phyloP scores from a whole-genome alignment of 2,797 vertebrate species.

The Mormyrops attenuatus region DNA sequence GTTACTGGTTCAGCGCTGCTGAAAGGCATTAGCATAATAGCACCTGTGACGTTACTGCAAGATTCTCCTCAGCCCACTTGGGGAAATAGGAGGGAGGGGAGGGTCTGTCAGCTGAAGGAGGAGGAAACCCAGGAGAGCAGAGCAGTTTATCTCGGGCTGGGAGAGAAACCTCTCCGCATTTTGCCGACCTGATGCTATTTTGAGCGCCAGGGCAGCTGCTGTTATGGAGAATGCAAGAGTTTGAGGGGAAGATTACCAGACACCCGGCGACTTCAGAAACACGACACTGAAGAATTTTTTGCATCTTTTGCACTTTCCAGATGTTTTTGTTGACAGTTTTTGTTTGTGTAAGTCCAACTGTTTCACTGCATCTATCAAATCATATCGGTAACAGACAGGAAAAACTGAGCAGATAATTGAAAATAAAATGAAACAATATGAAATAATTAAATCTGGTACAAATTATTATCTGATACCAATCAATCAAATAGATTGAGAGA shows the following conservation, averaged over 20 bases:
- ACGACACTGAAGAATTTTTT: not conserved
- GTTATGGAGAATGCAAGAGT: not conserved
- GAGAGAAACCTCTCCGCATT: not conserved
- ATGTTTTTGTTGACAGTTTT: not conserved
- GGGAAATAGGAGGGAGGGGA: constrained; percentile 42
- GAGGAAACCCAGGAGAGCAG: not conserved
- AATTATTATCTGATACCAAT: not conserved
- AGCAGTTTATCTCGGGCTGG: not conserved
- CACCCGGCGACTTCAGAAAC: not conserved
- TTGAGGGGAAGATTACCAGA: not conserved
- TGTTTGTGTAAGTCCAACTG: not conserved
- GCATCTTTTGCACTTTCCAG: constrained; percentile 1
- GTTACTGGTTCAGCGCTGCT: constrained; percentile 59
- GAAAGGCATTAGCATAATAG: constrained; percentile 53
- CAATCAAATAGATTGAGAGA: not conserved
- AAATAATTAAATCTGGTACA: not conserved
- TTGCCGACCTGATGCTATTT: not conserved
- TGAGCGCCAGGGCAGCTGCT: not conserved
- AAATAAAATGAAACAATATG: not conserved
- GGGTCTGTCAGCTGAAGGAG: constrained; percentile 35
- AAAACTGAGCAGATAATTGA: not conserved
- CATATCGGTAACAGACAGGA: not conserved
- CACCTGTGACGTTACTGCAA: not conserved
- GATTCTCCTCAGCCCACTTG: not conserved
- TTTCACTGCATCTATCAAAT: not conserved